A percentile compares a stretch with the other conserved stretches of the same genome.
phyloP scores from a whole-genome alignment of 2,797 vertebrate species.

The Heliangelus exortis region DNA sequence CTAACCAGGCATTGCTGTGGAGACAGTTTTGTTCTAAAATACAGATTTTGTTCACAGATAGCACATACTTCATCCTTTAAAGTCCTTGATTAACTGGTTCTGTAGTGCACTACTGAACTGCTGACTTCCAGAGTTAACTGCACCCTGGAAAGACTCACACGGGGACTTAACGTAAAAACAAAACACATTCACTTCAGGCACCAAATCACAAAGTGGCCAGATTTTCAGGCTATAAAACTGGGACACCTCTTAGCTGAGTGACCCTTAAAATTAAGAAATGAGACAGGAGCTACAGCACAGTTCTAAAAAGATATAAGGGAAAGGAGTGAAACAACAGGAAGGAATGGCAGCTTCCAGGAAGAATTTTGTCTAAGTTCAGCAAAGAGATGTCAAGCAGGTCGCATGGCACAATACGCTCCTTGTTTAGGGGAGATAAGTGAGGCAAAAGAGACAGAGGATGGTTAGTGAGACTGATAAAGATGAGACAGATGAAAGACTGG shows the following conservation, averaged over 20 bases:
- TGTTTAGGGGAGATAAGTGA: background rate
- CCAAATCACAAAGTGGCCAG: background rate
- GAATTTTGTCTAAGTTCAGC: conserved; percentile 19
- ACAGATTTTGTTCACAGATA: background rate
- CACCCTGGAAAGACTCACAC: background rate
- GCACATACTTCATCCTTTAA: background rate
- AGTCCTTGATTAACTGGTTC: background rate
- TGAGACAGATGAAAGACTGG: background rate
- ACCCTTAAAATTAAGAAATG: background rate
- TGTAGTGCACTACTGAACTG: background rate
- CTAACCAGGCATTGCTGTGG: background rate
- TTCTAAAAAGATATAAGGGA: background rate
- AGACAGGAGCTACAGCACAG: background rate
- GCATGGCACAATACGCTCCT: background rate
- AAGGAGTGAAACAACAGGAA: conserved; percentile 2
- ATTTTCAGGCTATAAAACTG: conserved; percentile 12
- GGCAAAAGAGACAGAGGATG: background rate
- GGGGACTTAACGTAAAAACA: background rate
- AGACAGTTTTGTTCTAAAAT: background rate
- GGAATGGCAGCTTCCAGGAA: background rate
- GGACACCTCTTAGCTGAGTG: background rate
- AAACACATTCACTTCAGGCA: background rate
- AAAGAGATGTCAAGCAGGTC: background rate
- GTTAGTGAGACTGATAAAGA: background rate
- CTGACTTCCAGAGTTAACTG: background rate